Base-by-base conservation (phyloP, 1,140 invertebrate genomes). In the Tetranychus urticae region DNA sequence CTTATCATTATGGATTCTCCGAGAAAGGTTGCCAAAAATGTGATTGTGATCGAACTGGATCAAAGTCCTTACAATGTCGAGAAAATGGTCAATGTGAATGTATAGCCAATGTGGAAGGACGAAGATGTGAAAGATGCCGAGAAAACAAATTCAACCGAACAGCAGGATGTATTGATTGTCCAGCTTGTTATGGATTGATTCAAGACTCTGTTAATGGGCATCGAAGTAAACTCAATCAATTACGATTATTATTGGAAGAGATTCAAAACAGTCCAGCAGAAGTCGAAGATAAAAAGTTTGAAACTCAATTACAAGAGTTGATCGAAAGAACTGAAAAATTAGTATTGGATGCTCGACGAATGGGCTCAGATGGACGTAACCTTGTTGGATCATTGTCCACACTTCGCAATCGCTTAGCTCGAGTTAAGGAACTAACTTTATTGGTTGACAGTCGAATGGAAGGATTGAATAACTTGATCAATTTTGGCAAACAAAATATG, bases 161-260 rank as follows among this genome's bases (percentile, higher is more conserved):
- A 65, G 79, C 79, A 48, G 87, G 86, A 13, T 93, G 88, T 68
- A 8, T 68, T 59, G 84, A 92, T 68, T 96, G 91, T 73, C 88
- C 88, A 0, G 77, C 83, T 23, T 97, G 91, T 70, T 97, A 97
- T 69, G 89, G 88, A 71, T 74, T 97, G 0, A 87, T 96, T 0
- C 84, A 90, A 70, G 82, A 88, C 63, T 82, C 84, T 1, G 86
- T 87, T 0, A 82, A 85, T 69, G 68, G 74, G n/a, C 89, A 94
- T 68, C 77, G 87, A 59, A 71, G 69, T 55, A 85, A 86, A 68
- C 72, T 94, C 5, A 71, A 74, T 1, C 80, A 88, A 62, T 74
- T 94, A 12, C 79, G 81, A 62, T 75, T 80, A 37, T 74, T 84
- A 45, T 79, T 80, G 66, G 77, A 71, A 67, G 82, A 79, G 71